Base-by-base conservation (phyloP, 92 coral and sea anemone genomes). In the Porites lobata region DNA sequence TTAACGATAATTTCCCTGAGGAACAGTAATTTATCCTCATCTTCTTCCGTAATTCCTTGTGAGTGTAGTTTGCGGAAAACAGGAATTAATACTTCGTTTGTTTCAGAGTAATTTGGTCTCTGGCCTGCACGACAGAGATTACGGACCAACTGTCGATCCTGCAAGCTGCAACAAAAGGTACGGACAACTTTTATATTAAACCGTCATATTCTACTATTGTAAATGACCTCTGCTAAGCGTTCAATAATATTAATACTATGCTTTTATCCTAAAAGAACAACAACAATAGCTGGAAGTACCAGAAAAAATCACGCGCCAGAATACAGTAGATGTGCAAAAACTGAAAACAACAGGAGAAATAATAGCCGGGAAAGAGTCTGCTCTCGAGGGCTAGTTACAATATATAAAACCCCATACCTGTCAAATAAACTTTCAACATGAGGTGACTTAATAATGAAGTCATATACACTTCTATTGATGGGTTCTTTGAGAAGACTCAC, bases 401-500 rank as follows among this genome's bases (percentile, higher is more conserved):
- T 38, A 38, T 38, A 38, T 38, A 38, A 38, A 38, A 65, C 1
- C 4, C 20, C 21, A 71, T 90, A 98, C 99, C 99, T 96, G 73
- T 96, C 96, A 85, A 98, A 98, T 53, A 98, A 81, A 52, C 90
- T 90, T 17, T 17, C 82, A 50, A 96, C 91, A 38, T 92, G 92
- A 3, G 94, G 94, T 6, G 99, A 98, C 77, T 95, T 94, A 54
- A 98, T 84, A 80, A 98, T 91, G 51, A 80, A 95, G 78, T 98
- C 99, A 59, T 94, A 98, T 32, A 98, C 96, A 17, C 93, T 83
- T 64, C 99, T 92, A 90, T 88, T 87, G 75, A 98, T 94, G 38
- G 99, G 98, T 68, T 98, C 99, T 74, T 94, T 98, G 18, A 98
- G 91, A 53, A 98, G 88, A 80, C 99, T 98, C 75, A 98, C 98